Base-by-base conservation (phyloP, 2,888 invertebrate genomes). In the Crocallis elinguaria region DNA sequence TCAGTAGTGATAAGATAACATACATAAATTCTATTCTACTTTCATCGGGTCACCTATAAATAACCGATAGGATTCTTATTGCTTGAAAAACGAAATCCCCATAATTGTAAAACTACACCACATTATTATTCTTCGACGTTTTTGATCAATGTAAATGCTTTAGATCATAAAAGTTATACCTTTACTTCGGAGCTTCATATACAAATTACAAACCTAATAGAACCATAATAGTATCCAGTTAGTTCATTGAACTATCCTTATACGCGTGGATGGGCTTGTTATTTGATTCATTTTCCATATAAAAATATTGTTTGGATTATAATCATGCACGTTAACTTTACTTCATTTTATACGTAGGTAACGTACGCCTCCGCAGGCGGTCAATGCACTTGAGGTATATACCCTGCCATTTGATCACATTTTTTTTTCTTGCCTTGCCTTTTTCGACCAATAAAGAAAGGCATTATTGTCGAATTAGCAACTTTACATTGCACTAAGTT, bases 381-480 rank as follows among this genome's bases (percentile, higher is more conserved):
- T 77, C 78, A 79, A 55, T 75, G 80, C 69, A 71, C 75, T 58
- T 49, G 19, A 51, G 49, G 64, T 54, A 60, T 64, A 33, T 48
- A 33, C 42, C 45, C 32, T 51, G 41, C 13, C 39, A 51, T 46
- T 25, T 42, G 42, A 49, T 39, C 46, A 49, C 39, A 44, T 17
- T 54, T 43, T 57, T 61, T 44, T 60, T 45, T 56, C 53, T 50
- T 46, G 61, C 32, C 11, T 39, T 11, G 29, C 45, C 37, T 71
- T 73, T 67, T 73, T 67, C 66, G 70, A 43, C 6, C 41, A 16
- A 66, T 60, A 45, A 54, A 51, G 49, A 51, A 51, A 23, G 61
- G 64, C 64, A 63, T 48, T 46, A 38, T 61, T 59, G 61, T 50
- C 51, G 51, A 41, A 51, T 61, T 55, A 56, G 44, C 35, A 37